A percentile compares a stretch with the other conserved stretches of the same genome.
phyloP scores from a whole-genome alignment of 53 echinoderm and acorn worm genomes.

The Echinarachnius parma region DNA sequence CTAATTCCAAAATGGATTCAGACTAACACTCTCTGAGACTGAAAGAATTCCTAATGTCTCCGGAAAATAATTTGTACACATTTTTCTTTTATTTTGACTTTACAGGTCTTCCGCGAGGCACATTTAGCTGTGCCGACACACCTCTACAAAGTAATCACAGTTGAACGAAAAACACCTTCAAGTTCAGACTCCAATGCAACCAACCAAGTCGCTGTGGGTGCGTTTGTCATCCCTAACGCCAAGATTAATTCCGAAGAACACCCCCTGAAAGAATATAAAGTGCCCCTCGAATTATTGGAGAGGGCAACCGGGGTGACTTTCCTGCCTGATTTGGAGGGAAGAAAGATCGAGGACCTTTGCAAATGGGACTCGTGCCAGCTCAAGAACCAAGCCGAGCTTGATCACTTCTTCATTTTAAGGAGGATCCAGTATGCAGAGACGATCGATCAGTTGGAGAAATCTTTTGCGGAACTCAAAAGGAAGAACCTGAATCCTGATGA shows the following conservation, averaged over 20 bases:
- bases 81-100: too few relatives aligned
- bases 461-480: conserved; percentile 66
- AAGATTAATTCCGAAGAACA: conserved; percentile 55
- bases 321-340: conserved; percentile 41
- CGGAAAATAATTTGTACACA: too few relatives aligned
- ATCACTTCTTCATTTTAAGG: conserved; percentile 57
- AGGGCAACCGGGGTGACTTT: conserved; percentile 65
- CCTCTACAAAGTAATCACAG: conserved; percentile 82
- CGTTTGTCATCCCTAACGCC: conserved; percentile 82
- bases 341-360: conserved; percentile 65
- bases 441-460: conserved; percentile 54
- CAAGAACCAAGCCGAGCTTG: conserved; percentile 55
- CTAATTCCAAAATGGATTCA: too few relatives aligned
- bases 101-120: too few relatives aligned
- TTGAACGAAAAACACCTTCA: conserved; percentile 12
- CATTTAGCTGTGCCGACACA: conserved; percentile 96
- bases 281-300: conserved; percentile 61
- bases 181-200: too few relatives aligned
- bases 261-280: conserved; percentile 69
- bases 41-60: too few relatives aligned
- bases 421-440: conserved; percentile 69
- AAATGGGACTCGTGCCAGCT: conserved; percentile 69
- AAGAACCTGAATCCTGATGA: conserved; percentile 50
- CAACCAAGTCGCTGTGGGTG: conserved; percentile 75
- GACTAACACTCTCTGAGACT: too few relatives aligned